Base-by-base conservation (phyloP, 2,888 invertebrate species). In the Chelonus formosanus region DNA sequence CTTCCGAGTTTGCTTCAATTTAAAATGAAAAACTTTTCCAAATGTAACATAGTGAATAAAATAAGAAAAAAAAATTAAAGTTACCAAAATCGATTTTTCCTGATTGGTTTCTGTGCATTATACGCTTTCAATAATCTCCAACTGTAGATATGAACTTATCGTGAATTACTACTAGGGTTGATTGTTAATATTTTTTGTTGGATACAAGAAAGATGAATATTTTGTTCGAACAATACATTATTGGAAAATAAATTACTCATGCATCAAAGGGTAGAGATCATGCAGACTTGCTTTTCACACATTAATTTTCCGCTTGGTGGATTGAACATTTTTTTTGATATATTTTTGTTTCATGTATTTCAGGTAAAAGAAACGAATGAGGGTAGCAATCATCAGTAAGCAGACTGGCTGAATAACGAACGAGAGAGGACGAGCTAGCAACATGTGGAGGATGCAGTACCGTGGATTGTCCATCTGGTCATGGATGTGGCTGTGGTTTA, bases 401-500 rank as follows among this genome's bases (percentile, higher is more conserved):
- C 20, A 32, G 5, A 61, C 32, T 34, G 52, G 53, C 52, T 61
- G 53, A 7, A 43, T 53, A 59, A 48, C 36, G 43, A 53, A 60
- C 48, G 62, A 47, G 61, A 54, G 53, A 82, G 74, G 73, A 84
- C 83, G 84, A 84, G 84, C 82, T 84, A 84, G 84, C 84, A 77
- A 76, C 74, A 78, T 81, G 82, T 71, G 75, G 76, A 79, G 77
- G 78, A 79, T 78, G 77, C 80, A 79, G 81, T 76, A 81, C 80
- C 79, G 77, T 71, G 75, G 72, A 78, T 76, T 80, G 76, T 80
- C 78, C 69, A 76, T 75, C 70, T 81, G 82, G 82, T 80, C 80
- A 73, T 83, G 81, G 81, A 76, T 82, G 67, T 82, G 82, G 80
- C 75, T 82, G 65, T 82, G 82, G 82, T 75, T 81, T 68, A 76